A percentile compares a stretch with the other conserved stretches of the same genome.
These are phyloP conservation scores for Drosophila watanabei DNA, from an alignment of 1,140 invertebrate species.

Conservation along the genomic window DNA sequence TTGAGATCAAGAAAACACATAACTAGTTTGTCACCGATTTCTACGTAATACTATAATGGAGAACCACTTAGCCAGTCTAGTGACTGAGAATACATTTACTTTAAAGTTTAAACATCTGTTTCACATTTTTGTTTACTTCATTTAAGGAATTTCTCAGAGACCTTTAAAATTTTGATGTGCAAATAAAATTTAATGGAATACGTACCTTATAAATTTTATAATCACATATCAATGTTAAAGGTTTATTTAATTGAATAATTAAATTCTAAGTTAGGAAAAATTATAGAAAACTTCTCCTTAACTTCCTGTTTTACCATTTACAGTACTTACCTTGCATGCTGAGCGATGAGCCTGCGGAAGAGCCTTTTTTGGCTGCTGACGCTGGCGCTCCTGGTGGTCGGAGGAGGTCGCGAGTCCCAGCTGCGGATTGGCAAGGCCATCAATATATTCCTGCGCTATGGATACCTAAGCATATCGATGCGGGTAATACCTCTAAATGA, in stretches of 20 bases:
- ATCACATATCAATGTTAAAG: not conserved
- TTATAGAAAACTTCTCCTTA: not conserved
- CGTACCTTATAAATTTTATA: not conserved
- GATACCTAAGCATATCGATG: conserved; percentile 94
- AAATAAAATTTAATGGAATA: not conserved
- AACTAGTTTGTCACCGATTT: conserved; percentile 1
- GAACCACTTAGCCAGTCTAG: not conserved
- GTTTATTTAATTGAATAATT: not conserved
- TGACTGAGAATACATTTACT: conserved; percentile 4
- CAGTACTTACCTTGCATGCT: conserved; percentile 62
- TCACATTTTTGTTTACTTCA: not conserved
- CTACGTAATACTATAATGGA: not conserved
- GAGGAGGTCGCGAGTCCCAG: conserved; percentile 86
- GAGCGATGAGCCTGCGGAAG: conserved; percentile 71
- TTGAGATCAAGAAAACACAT: not conserved
- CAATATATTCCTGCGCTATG: conserved; percentile 91
- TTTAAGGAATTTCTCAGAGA: not conserved
- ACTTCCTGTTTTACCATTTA: not conserved
- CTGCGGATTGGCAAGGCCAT: conserved; percentile 90
- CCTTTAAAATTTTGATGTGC: not conserved
- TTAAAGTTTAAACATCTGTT: not conserved
- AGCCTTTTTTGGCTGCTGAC: conserved; percentile 74
- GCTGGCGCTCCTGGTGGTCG: conserved; percentile 62
- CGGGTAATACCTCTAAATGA: conserved; percentile 93
- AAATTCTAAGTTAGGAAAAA: not conserved